Conservation (phyloP, 2,113 vertebrate genomes). For the Lanius collurio region DNA sequence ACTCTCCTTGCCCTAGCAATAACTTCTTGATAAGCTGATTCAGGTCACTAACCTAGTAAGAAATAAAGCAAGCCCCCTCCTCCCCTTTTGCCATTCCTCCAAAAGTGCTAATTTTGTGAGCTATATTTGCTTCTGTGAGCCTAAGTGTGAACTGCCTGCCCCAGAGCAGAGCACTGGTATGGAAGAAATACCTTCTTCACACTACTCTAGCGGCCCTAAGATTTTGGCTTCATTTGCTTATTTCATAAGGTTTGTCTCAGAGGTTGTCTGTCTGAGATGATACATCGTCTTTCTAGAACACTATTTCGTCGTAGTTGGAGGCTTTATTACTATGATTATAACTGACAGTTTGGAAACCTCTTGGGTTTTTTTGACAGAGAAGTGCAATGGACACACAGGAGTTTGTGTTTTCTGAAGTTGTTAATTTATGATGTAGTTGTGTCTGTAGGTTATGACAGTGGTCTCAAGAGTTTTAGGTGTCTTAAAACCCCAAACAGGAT, state of each 20-base stretch:
- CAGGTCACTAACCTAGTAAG: background rate
- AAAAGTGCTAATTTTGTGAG: background rate
- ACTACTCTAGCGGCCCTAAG: rapidly evolving
- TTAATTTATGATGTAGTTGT: background rate
- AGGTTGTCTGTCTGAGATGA: background rate
- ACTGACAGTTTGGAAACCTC: background rate
- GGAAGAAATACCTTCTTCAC: background rate
- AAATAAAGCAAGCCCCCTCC: background rate
- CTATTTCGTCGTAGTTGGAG: background rate
- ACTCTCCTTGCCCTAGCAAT: background rate
- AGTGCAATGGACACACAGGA: background rate
- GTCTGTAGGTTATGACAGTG: background rate
- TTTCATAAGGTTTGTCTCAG: background rate
- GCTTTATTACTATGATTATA: background rate
- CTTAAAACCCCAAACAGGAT: background rate
- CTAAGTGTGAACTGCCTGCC: background rate
- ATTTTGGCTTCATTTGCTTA: background rate
- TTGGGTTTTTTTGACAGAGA: background rate
- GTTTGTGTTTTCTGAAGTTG: background rate
- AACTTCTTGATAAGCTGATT: background rate
- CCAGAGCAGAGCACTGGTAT: background rate
- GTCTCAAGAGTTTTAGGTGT: background rate
- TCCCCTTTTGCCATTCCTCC: background rate
- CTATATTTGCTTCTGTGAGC: background rate
- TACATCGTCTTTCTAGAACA: background rate